Evolutionary conservation across 1,140 invertebrate species (phyloP), one percentile per base, ranked within the genome.

Genomic region (Microplitis demolitor): DNA sequence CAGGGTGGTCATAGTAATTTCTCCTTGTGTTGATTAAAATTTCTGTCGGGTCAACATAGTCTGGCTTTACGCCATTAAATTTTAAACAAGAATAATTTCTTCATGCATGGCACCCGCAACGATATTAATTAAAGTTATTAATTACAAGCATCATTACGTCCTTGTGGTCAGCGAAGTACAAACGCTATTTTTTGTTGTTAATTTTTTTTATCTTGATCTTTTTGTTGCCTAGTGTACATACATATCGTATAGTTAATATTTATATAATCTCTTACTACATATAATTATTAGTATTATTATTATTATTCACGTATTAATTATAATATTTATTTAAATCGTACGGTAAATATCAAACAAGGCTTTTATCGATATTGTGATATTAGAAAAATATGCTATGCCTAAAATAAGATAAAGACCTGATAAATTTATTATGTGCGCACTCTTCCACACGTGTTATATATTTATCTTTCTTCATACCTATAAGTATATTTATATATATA

Each of bases 351-450:
- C 82, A 83, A 72, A 81, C 83, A 86, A 83, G 82, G 85, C 39
- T 83, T 82, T 79, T 78, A 82, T 80, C 81, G 79, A 82, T 85
- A 86, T 85, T 86, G 82, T 80, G 81, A 82, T 86, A 82, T 64
- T 87, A 87, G 86, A 87, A 87, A 87, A 87, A 87, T 87, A 87
- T 87, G 82, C 84, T 87, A 87, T 87, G 81, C 82, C 84, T 87
- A 87, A 87, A 87, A 86, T 87, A 87, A 83, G 84, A 87, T 86
- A 82, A 86, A 86, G 83, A 83, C 83, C 85, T 85, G 82, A 72
- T 56, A 39, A 75, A 66, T 39, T 69, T 58, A 24, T 24, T 24
- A 64, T 73, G 71, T 74, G 69, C 72, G 66, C 71, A 58, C 37
- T 70, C 56, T 61, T 24, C 14, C 61, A 60, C 37, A 60, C 62